These are phyloP conservation scores for Gallirallus australis DNA, from an alignment of 2,797 vertebrate species.

Conservation along the genomic window DNA sequence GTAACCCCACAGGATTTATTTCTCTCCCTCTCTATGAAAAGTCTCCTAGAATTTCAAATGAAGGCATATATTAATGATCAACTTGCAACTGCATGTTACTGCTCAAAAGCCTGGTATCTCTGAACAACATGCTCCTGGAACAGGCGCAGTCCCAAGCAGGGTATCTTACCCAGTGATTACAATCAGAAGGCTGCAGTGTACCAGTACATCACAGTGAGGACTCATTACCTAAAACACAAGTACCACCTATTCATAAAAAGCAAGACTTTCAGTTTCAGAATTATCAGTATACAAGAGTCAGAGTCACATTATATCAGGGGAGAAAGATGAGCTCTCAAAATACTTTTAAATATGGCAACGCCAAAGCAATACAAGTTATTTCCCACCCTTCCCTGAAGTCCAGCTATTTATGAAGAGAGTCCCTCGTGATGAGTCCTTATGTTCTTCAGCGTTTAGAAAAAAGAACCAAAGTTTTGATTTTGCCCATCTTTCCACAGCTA, in stretches of 20 bases:
- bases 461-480: neutral
- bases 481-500: neutral
- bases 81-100: neutral
- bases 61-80: rapidly evolving
- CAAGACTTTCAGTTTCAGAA: neutral
- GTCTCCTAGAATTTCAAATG: neutral
- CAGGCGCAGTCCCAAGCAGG: neutral
- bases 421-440: neutral
- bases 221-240: neutral
- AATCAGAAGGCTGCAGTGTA: neutral
- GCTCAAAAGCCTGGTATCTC: neutral
- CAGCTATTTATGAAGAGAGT: neutral
- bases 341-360: neutral
- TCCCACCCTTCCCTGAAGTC: neutral
- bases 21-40: neutral
- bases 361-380: neutral
- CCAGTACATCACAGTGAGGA: neutral
- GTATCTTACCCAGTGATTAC: neutral
- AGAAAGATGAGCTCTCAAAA: neutral
- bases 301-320: rapidly evolving
- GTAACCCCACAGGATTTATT: neutral
- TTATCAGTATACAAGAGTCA: neutral
- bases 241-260: neutral
- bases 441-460: neutral
- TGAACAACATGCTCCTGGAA: neutral